A percentile compares a stretch with the other conserved stretches of the same genome.
phyloP scores from a whole-genome alignment of 2,113 vertebrate species.

The Chamaetylas fuelleborni region DNA sequence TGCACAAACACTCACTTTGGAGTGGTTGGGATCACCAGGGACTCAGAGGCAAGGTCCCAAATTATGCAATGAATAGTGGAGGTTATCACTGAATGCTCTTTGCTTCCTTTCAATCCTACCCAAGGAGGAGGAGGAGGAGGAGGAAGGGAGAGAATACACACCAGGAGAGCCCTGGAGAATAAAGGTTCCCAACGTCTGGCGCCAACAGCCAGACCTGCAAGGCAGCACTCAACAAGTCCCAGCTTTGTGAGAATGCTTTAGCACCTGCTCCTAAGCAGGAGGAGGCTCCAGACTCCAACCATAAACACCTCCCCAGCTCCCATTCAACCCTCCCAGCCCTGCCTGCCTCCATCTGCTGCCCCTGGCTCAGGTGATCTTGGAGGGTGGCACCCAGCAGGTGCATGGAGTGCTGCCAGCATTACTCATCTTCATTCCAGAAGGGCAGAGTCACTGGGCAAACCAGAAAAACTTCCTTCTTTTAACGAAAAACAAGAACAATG shows the following conservation, averaged over 20 bases:
- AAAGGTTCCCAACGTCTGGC: background rate
- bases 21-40: background rate
- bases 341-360: constrained; percentile 25
- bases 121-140: background rate
- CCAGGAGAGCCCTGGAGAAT: background rate
- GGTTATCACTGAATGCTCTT: background rate
- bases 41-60: background rate
- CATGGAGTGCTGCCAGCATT: constrained; percentile 67
- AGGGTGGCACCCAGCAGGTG: constrained; percentile 79
- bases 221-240: background rate
- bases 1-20: background rate
- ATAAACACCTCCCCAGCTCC: background rate
- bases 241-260: background rate
- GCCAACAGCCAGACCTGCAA: background rate
- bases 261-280: background rate
- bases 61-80: background rate
- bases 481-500: constrained; percentile 57
- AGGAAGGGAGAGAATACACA: background rate
- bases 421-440: constrained; percentile 74
- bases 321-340: background rate
- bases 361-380: constrained; percentile 37
- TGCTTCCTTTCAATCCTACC: background rate
- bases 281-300: background rate
- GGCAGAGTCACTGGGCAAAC: constrained; percentile 65
- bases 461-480: constrained; percentile 60